Evolutionary conservation across 2,113 vertebrate genomes (phyloP).

Genomic region (Burhinus bistriatus): DNA sequence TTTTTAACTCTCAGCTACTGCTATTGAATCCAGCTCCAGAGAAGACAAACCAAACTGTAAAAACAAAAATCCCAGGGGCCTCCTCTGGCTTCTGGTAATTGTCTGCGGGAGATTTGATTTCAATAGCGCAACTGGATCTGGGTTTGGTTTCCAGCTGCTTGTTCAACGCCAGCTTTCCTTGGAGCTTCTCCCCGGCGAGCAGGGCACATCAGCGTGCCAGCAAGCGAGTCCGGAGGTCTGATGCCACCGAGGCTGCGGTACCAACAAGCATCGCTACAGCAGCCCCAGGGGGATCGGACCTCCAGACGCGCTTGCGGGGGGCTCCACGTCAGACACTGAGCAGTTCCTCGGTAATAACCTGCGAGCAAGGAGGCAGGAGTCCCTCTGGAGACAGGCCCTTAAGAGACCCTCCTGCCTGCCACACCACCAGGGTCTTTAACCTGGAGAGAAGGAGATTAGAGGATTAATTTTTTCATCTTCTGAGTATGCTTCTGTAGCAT

Average conservation of each 20-base stretch:
- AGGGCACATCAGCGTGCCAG: accelerated
- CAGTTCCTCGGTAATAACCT: not conserved
- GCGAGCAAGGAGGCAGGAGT: not conserved
- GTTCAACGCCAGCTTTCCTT: not conserved
- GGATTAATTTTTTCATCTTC: not conserved
- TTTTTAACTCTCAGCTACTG: not conserved
- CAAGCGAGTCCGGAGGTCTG: not conserved
- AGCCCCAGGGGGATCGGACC: not conserved
- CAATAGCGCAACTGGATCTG: not conserved
- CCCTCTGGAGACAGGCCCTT: not conserved
- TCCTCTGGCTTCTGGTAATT: slow-evolving; percentile 5
- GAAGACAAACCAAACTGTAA: not conserved
- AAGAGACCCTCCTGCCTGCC: not conserved
- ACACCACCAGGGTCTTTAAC: not conserved
- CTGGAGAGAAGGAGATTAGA: not conserved
- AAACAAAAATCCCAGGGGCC: not conserved
- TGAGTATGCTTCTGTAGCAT: not conserved
- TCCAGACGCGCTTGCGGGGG: not conserved
- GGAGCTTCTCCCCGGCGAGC: not conserved
- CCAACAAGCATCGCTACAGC: not conserved
- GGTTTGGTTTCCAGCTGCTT: slow-evolving; percentile 1
- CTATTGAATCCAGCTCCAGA: not conserved
- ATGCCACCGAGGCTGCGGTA: accelerated
- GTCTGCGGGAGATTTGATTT: not conserved
- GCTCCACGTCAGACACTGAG: accelerated